Percentiles rank a stretch among this genome's conserved stretches.
These are phyloP conservation scores for Bettongia penicillata DNA, from an alignment of 2,113 vertebrate genomes.

Conservation along the genomic window DNA sequence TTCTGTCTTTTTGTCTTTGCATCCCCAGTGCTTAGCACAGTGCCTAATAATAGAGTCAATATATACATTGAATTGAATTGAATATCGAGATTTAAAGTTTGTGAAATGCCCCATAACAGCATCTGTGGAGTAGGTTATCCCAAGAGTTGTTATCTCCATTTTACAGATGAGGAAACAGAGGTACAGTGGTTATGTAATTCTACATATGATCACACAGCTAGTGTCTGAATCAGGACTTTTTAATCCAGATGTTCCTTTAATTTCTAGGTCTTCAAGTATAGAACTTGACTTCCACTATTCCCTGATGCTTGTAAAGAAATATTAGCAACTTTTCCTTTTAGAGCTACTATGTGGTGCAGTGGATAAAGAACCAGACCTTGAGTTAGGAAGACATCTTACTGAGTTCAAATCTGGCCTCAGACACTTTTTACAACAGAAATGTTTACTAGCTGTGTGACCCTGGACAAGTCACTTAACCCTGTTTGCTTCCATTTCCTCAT, in stretches of 20 bases:
- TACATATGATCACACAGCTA: neutral
- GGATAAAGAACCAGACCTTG: neutral
- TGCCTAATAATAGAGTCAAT: neutral
- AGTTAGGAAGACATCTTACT: neutral
- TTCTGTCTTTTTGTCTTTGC: neutral
- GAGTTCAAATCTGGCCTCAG: neutral
- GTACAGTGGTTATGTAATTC: neutral
- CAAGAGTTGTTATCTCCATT: neutral
- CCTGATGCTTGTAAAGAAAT: neutral
- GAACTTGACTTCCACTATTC: neutral
- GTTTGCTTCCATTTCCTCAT: neutral
- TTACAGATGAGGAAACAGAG: neutral
- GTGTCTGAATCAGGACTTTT: neutral
- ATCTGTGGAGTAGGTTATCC: neutral
- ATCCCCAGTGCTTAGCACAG: neutral
- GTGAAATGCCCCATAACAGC: neutral
- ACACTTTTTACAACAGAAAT: neutral
- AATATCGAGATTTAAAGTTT: neutral
- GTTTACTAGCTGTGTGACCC: neutral
- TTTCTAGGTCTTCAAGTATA: neutral
- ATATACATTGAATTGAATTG: neutral
- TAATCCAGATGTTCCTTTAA: neutral
- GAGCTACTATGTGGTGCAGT: neutral
- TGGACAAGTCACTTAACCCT: neutral
- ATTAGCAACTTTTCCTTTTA: neutral